Evolutionary conservation across 2,113 vertebrate genomes (phyloP).

Genomic region (Lathamus discolor): DNA sequence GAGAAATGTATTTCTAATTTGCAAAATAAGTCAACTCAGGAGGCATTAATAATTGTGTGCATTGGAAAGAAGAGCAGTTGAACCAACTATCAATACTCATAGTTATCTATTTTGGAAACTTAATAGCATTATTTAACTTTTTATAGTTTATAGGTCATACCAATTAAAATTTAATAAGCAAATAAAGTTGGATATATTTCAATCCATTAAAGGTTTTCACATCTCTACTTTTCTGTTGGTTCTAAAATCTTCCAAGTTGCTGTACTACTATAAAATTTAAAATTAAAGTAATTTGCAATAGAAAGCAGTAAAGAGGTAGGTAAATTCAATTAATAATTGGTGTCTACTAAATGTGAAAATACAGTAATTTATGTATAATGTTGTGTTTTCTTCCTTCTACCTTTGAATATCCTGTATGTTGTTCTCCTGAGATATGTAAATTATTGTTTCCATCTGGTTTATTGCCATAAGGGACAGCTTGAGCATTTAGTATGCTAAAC

Average conservation of each 20-base stretch:
- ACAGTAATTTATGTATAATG: neutral
- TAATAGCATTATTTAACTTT: neutral
- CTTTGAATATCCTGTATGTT: neutral
- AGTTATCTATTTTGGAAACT: neutral
- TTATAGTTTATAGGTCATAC: neutral
- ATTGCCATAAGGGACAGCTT: neutral
- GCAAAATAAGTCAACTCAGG: neutral
- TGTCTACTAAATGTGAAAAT: neutral
- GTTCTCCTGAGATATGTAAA: constrained; percentile 35
- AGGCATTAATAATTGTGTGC: neutral
- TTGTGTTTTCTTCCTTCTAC: neutral
- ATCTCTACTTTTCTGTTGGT: neutral
- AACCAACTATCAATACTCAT: neutral
- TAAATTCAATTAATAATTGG: neutral
- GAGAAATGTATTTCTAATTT: neutral
- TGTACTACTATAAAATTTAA: neutral
- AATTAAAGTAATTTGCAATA: neutral
- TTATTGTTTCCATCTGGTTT: constrained; percentile 56
- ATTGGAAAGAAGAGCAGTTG: neutral
- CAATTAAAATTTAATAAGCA: neutral
- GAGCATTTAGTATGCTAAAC: constrained; percentile 45
- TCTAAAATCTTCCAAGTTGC: neutral
- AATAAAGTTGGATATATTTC: neutral
- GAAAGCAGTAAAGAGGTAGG: neutral
- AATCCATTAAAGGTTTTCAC: neutral